Percentiles rank a stretch among this genome's conserved stretches.
Conservation (phyloP, 2,888 invertebrate genomes). For the Drosophila recens region DNA sequence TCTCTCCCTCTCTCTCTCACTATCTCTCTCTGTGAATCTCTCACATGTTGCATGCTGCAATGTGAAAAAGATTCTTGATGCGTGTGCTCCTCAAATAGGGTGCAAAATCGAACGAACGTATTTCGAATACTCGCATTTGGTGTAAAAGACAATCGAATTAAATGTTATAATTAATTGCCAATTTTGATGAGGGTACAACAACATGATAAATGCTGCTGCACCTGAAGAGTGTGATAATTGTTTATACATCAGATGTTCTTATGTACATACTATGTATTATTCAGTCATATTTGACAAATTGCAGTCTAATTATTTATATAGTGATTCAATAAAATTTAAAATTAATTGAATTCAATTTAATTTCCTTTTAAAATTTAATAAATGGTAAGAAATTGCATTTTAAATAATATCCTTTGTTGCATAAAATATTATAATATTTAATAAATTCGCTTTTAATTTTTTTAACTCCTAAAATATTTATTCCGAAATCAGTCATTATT, state of each 20-base stretch:
- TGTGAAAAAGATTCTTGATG: conserved; percentile 55
- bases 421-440: neutral
- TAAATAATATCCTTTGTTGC: neutral
- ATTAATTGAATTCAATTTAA: neutral
- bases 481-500: neutral
- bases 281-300: too few relatives aligned
- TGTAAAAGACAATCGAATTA: conserved; percentile 42
- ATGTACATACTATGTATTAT: neutral
- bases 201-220: conserved; percentile 31
- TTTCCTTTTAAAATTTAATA: neutral
- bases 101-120: conserved; percentile 63
- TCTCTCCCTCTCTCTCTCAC: neutral
- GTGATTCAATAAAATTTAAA: neutral
- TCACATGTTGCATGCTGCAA: conserved; percentile 74
- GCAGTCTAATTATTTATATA: neutral
- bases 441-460: too few relatives aligned
- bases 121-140: conserved; percentile 34
- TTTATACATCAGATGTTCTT: neutral
- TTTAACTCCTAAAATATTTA: too few relatives aligned
- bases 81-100: conserved; percentile 57
- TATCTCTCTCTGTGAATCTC: conserved; percentile 22
- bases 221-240: conserved; percentile 55
- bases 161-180: conserved; percentile 60
- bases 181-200: conserved; percentile 57
- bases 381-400: neutral